A percentile compares a stretch with the other conserved stretches of the same genome.
phyloP scores from a whole-genome alignment of 1,140 invertebrate species.

The Patella vulgata region DNA sequence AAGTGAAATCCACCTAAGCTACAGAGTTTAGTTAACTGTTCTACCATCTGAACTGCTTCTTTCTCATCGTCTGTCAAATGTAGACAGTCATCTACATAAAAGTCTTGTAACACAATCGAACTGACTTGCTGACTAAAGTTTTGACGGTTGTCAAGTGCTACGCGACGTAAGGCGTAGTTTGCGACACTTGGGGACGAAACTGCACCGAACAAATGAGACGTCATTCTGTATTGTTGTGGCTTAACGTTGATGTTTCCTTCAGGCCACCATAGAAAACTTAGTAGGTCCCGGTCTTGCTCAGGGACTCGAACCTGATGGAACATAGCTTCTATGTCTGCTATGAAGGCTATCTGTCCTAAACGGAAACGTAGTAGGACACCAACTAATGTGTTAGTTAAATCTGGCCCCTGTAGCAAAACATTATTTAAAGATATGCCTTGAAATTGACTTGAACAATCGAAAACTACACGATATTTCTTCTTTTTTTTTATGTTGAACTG shows the following conservation, averaged over 20 bases:
- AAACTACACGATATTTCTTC: too few relatives aligned
- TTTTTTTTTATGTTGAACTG: too few relatives aligned
- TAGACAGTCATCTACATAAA: conserved; percentile 48
- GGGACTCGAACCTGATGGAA: conserved; percentile 40
- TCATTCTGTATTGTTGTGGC: conserved; percentile 27
- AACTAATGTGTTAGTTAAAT: conserved; percentile 44
- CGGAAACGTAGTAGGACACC: too few relatives aligned
- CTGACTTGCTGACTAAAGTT: conserved; percentile 12
- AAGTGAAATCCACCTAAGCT: conserved; percentile 28
- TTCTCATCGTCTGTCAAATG: conserved; percentile 18
- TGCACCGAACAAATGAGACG: conserved; percentile 31
- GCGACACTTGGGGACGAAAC: conserved; percentile 32
- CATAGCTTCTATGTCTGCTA: conserved; percentile 47
- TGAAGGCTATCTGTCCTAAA: conserved; percentile 33
- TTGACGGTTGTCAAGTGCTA: conserved; percentile 25
- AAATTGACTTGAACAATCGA: conserved; percentile 33
- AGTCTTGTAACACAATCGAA: conserved; percentile 26
- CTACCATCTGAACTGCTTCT: conserved; percentile 29
- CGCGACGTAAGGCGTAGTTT: conserved; percentile 31
- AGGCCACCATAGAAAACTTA: conserved; percentile 40
- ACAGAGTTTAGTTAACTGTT: conserved; percentile 21
- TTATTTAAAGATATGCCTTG: conserved; percentile 42
- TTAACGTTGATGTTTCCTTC: conserved; percentile 5
- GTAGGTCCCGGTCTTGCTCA: conserved; percentile 18
- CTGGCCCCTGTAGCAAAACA: conserved; percentile 42